Evolutionary conservation across 1,140 invertebrate genomes (phyloP).

Genomic region (Drosophila orosa): DNA sequence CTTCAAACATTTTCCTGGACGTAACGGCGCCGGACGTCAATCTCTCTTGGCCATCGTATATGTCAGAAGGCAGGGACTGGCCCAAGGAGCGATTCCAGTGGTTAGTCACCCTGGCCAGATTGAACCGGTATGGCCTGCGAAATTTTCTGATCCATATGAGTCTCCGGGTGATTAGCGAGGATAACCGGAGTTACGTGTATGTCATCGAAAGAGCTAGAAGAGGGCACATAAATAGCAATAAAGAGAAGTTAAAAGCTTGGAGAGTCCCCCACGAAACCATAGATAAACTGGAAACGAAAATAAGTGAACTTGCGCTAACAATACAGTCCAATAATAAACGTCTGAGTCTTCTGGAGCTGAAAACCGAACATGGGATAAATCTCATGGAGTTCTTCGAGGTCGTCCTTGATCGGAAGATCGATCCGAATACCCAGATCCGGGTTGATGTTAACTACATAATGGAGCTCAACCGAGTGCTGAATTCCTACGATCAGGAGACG

Average conservation of each 20-base stretch:
- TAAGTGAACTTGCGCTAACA: neutral
- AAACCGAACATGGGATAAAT: neutral
- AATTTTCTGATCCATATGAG: neutral
- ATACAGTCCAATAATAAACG: neutral
- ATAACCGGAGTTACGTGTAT: neutral
- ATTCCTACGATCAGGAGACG: neutral
- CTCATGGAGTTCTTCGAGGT: neutral
- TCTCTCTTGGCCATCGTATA: neutral
- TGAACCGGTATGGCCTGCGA: neutral
- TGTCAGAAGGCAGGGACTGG: neutral
- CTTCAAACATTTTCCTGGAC: neutral
- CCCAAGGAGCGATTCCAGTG: neutral
- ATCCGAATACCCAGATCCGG: neutral
- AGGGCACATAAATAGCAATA: too few relatives aligned
- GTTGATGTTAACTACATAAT: neutral
- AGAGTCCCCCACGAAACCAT: neutral
- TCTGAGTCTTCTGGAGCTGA: neutral
- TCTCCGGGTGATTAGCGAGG: neutral
- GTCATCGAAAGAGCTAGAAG: neutral
- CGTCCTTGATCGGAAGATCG: neutral
- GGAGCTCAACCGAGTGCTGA: neutral
- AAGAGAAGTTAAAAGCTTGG: neutral
- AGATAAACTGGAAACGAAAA: accelerated
- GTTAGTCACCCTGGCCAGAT: neutral
- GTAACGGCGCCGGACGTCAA: neutral